A percentile compares a stretch with the other conserved stretches of the same genome.
phyloP scores from a whole-genome alignment of 2,113 vertebrate genomes.

The Solenodon paradoxus region DNA sequence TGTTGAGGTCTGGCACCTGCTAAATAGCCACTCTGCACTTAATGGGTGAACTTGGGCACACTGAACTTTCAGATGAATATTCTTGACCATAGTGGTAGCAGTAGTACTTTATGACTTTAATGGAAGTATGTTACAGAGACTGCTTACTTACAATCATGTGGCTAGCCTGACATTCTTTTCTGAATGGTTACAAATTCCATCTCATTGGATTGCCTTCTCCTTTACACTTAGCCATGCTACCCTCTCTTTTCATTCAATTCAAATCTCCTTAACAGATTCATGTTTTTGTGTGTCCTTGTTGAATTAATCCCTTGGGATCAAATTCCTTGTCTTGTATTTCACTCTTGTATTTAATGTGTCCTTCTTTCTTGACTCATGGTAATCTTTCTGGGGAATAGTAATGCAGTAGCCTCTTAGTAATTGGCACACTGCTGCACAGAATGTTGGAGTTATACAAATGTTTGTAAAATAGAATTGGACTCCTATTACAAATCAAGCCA shows the following conservation, averaged over 20 bases:
- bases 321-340: neutral
- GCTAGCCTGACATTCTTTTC: neutral
- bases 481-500: neutral
- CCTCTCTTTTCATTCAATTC: slow-evolving; percentile 3
- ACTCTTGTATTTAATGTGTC: neutral
- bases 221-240: neutral
- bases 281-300: neutral
- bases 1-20: neutral
- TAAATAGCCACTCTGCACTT: neutral
- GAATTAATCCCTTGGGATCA: neutral
- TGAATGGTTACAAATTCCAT: neutral
- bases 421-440: neutral
- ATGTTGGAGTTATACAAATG: neutral
- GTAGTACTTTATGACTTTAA: slow-evolving; percentile 32
- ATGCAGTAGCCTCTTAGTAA: neutral
- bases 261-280: neutral
- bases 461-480: neutral
- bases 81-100: neutral
- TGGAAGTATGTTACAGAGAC: neutral
- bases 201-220: neutral
- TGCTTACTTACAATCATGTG: neutral
- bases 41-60: neutral
- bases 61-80: neutral
- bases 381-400: neutral
- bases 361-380: neutral